These are phyloP conservation scores for Muscicapa adusta DNA, from an alignment of 2,113 vertebrate species.

Conservation along the genomic window DNA sequence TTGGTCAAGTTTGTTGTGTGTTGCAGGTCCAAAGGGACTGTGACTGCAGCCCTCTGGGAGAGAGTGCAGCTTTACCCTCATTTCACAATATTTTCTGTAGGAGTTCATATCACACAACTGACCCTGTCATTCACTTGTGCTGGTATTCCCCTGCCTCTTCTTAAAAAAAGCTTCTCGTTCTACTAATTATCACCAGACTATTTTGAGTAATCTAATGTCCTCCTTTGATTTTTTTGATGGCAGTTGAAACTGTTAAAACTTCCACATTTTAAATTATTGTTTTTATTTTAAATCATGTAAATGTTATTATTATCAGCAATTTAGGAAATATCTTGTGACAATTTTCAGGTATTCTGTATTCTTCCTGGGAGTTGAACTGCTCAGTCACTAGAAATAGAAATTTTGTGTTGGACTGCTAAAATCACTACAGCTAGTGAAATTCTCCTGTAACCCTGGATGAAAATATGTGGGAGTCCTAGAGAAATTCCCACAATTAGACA, in stretches of 20 bases:
- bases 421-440: background rate
- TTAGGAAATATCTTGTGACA: background rate
- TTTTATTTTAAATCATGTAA: background rate
- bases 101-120: background rate
- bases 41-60: background rate
- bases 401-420: background rate
- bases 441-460: background rate
- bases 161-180: background rate
- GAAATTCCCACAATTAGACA: background rate
- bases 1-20: background rate
- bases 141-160: background rate
- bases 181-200: background rate
- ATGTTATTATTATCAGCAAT: background rate
- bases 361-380: background rate
- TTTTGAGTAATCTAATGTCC: background rate
- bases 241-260: background rate
- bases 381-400: background rate
- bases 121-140: background rate
- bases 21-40: background rate
- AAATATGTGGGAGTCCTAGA: background rate
- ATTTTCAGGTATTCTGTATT: background rate
- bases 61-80: background rate
- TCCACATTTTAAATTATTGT: too few species aligned
- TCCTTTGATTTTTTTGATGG: background rate
- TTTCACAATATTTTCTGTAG: background rate